Base-by-base conservation (phyloP, 1,140 invertebrate genomes). In the Paracyclopina nana region DNA sequence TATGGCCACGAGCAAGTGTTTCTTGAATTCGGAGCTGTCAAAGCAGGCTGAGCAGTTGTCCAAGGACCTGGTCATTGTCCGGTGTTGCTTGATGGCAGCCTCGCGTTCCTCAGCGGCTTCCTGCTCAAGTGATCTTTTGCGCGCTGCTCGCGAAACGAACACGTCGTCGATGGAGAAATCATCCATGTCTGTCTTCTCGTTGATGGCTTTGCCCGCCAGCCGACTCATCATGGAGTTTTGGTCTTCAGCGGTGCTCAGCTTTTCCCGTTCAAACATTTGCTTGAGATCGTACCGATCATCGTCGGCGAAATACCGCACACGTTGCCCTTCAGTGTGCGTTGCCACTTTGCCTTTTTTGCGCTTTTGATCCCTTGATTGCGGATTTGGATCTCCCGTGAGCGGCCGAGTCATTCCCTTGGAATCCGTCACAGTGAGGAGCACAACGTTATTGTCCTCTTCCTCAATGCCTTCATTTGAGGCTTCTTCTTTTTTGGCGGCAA, bases 231-330 rank as follows among this genome's bases (percentile, higher is more conserved):
- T 70, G 43, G 73, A 72, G 62, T 91, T 78, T 60, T 86, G 73
- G 60, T 92, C 81, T 55, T 79, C 75, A 25, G 75, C 75, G 24
- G 77, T 79, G 26, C 73, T 77, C 61, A 77, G 74, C 67, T 86
- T 92, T 66, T 96, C 91, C 57, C 75, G 70, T 66, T 87, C 74
- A 65, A 92, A 90, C 79, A 94, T 80, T 61, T 84, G 70, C 62
- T 81, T 73, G 11, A 94, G 72, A 34, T 80, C 77, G 66, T 82
- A 79, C 63, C 79, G 79, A 60, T 91, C 83, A 70, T 92, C 86
- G 68, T 92, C 84, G 30, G 78, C 73, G 70, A 87, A 92, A 66
- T 91, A 90, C 50, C 77, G 72, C 12, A 76, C 68, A 57, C 85
- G 71, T 60, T 85, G 68, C 1, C 79, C 78, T 53, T 66, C 67